phyloP scores from a whole-genome alignment of 1,140 invertebrate genomes.

The Cotesia typhae region DNA sequence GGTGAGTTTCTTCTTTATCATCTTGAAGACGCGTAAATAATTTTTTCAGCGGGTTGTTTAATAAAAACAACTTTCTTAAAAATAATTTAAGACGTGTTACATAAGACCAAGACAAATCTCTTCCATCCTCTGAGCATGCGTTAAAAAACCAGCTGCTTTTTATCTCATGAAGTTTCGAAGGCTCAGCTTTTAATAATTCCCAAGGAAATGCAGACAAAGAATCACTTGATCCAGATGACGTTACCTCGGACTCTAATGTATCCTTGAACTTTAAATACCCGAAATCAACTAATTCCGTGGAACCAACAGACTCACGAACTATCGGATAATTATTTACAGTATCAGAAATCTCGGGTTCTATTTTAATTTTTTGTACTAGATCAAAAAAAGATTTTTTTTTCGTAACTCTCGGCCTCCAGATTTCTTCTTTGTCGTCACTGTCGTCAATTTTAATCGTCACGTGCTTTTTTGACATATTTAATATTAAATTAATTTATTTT shows the following conservation, averaged over 20 bases:
- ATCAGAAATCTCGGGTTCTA: background rate
- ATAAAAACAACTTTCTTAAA: too few species aligned
- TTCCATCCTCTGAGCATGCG: too few species aligned
- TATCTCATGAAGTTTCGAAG: background rate
- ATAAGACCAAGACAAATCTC: too few species aligned
- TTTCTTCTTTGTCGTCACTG: background rate
- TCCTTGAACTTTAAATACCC: background rate
- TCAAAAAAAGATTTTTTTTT: slow-evolving; percentile 27
- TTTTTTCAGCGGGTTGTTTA: too few species aligned
- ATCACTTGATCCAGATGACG: background rate
- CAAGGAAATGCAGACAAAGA: background rate
- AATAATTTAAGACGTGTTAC: too few species aligned
- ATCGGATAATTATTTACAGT: slow-evolving; percentile 5
- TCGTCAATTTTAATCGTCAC: background rate
- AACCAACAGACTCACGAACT: slow-evolving; percentile 8
- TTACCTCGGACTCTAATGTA: background rate
- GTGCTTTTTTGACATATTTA: slow-evolving; percentile 9
- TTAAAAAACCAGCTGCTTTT: background rate
- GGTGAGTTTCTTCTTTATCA: background rate
- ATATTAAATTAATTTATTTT: background rate
- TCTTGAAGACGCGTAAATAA: too few species aligned
- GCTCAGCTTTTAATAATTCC: background rate
- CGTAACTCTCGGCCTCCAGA: slow-evolving; percentile 16
- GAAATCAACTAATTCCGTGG: background rate
- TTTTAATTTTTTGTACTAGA: background rate